These are phyloP conservation scores for Sminthurides aquaticus DNA, from an alignment of 2,888 invertebrate species.

Conservation along the genomic window DNA sequence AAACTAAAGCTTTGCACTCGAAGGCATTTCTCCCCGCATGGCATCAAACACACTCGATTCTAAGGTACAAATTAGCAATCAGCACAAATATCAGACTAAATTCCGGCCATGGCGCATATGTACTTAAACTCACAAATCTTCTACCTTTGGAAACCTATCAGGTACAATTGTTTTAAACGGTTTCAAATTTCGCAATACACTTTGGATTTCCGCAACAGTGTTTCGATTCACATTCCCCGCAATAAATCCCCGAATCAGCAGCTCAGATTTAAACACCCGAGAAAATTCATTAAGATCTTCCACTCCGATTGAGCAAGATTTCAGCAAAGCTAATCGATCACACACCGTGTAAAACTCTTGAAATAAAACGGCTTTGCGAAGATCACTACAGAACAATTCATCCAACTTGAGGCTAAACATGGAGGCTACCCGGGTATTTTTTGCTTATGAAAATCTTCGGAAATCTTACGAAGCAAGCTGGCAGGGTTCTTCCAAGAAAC, in stretches of 20 bases:
- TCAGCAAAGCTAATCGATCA: not conserved
- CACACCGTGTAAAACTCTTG: not conserved
- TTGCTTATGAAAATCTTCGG: not conserved
- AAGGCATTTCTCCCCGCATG: slow-evolving; percentile 1
- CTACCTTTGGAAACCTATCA: slow-evolving; percentile 15
- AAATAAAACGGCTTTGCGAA: not conserved
- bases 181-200: not conserved
- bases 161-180: not conserved
- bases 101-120: too few species aligned
- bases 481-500: slow-evolving; percentile 4
- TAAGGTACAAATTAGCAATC: too few species aligned
- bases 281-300: not conserved
- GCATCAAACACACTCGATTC: slow-evolving; percentile 5
- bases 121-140: not conserved
- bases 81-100: too few species aligned
- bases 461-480: slow-evolving; percentile 8
- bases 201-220: not conserved
- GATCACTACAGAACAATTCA: slow-evolving; percentile 8
- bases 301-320: not conserved
- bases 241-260: slow-evolving; percentile 5
- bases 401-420: too few species aligned
- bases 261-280: not conserved
- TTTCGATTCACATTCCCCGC: slow-evolving; percentile 16
- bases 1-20: slow-evolving; percentile 4
- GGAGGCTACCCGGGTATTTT: too few species aligned